Conservation (phyloP, 2,888 invertebrate species). For the Caenorhabditis imperialis region DNA sequence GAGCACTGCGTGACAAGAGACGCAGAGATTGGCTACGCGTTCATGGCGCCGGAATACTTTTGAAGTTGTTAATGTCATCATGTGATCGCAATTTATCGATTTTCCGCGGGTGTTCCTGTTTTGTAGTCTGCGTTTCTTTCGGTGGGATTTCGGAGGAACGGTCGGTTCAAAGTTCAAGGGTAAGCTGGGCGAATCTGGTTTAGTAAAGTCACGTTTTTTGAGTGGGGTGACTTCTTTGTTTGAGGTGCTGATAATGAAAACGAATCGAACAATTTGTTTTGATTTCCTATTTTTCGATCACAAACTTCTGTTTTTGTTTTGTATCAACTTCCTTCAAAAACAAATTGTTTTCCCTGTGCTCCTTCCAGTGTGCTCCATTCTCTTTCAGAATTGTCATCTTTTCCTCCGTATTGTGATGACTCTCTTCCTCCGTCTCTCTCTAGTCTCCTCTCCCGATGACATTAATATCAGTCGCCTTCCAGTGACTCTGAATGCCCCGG, state of each 20-base stretch:
- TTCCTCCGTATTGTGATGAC: slow-evolving; percentile 34
- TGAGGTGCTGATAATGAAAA: no score
- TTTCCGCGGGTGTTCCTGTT: slow-evolving; percentile 4
- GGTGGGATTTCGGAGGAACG: no score
- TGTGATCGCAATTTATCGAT: slow-evolving; percentile 30
- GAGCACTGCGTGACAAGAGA: not conserved
- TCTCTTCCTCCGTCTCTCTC: not conserved
- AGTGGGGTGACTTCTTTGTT: not conserved
- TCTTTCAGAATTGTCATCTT: slow-evolving; percentile 15
- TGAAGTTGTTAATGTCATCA: slow-evolving; percentile 25
- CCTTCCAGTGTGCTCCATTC: no score
- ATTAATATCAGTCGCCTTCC: not conserved
- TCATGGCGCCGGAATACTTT: slow-evolving; percentile 23
- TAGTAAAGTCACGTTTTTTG: slow-evolving; percentile 12
- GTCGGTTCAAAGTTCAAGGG: not conserved
- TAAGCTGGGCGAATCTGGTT: no score
- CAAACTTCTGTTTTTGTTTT: no score
- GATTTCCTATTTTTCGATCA: no score
- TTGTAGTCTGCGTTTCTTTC: slow-evolving; percentile 11
- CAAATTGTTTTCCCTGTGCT: no score
- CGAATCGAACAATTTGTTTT: no score
- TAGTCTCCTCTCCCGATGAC: slow-evolving; percentile 17
- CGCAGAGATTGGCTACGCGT: slow-evolving; percentile 31
- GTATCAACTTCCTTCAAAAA: no score
- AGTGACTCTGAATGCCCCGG: not conserved